Evolutionary conservation across 2,113 vertebrate species (phyloP), one percentile per base, ranked within the genome.

Genomic region (Perccottus glenii): DNA sequence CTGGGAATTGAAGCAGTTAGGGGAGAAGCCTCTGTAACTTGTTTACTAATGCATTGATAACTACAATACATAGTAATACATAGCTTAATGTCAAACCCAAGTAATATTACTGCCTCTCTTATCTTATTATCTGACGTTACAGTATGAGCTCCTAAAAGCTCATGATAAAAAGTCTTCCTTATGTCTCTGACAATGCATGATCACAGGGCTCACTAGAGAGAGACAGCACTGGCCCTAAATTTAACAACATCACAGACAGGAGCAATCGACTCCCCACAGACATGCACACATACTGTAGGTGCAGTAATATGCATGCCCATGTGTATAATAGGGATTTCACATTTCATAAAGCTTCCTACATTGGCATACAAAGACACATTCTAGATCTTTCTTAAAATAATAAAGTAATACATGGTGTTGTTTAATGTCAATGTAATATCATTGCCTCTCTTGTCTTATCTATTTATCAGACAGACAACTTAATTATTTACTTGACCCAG

Each of bases 181-280:
- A 53, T 84, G 62, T 65, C 14, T 11, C 33, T 77, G 47, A 84
- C 79, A 75, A 70, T 83, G 73, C 53, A 6, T 47, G 27, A 6
- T 59, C 68, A 69, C 43, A 27, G 19, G 61, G 60, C 63, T 44
- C 38, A 70, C 65, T 67, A 56, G 7, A 62, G 70, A 40, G 6
- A 36, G 38, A 33, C 45, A 27, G 62, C 55, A 5, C 73, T 84
- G 87, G 86, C 84, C 15, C 42, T 36, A 14, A 32, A 27, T 55
- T 86, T 83, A 84, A 68, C 70, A 87, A 89, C 84, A n/a, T n/a
- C n/a, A 64, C 74, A 42, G 62, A 64, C 44, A 48, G 72, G 66
- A 61, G 65, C 15, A 59, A 55, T 52, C 64, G 66, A 19, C 60
- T 67, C 57, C 72, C 75, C 50, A 40, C 65, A 58, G 74, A 74